These are phyloP conservation scores for Pogonophryne albipinna DNA, from an alignment of 2,797 vertebrate genomes.

Conservation along the genomic window DNA sequence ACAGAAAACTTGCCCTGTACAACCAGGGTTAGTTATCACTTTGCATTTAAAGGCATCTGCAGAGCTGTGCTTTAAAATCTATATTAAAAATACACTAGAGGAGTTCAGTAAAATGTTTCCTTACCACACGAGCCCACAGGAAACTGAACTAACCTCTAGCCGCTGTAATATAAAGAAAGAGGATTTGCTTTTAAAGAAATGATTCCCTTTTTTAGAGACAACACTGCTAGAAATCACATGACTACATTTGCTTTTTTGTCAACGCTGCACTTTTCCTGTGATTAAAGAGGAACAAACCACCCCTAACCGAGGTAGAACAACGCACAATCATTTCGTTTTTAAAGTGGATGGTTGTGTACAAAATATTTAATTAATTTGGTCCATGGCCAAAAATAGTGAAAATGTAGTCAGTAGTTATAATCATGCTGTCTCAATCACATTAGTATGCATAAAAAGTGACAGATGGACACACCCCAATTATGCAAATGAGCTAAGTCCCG, in stretches of 20 bases:
- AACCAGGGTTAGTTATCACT: neutral
- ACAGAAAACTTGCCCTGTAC: neutral
- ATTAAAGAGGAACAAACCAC: too few relatives aligned
- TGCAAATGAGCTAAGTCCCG: too few relatives aligned
- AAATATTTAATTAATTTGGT: too few relatives aligned
- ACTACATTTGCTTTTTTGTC: neutral
- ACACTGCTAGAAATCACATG: neutral
- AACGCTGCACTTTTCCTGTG: neutral
- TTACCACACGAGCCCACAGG: neutral
- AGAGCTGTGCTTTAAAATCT: neutral
- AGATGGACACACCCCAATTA: too few relatives aligned
- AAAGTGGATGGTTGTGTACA: too few relatives aligned
- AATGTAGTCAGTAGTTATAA: too few relatives aligned
- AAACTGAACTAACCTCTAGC: neutral
- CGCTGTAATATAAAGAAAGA: neutral
- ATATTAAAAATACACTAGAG: neutral
- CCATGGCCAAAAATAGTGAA: too few relatives aligned
- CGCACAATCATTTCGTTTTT: too few relatives aligned
- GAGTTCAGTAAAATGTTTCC: neutral
- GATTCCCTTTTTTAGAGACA: neutral
- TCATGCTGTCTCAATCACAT: too few relatives aligned
- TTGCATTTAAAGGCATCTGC: too few relatives aligned
- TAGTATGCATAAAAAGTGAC: too few relatives aligned
- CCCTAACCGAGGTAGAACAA: too few relatives aligned
- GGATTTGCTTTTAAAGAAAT: neutral